Evolutionary conservation across 2,797 vertebrate genomes (phyloP).

Genomic region (Acropternis orthonyx): DNA sequence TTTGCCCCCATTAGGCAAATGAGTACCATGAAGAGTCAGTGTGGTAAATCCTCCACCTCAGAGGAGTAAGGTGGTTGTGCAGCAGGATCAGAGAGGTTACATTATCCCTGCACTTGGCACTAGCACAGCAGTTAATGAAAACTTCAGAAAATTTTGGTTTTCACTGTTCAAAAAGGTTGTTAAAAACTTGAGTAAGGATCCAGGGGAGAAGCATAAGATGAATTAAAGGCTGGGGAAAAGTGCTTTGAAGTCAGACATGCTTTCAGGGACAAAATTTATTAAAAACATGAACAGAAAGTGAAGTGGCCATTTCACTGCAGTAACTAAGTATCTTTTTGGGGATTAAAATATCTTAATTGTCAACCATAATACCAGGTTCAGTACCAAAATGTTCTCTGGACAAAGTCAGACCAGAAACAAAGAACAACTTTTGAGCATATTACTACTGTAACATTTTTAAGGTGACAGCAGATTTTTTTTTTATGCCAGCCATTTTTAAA

Average conservation of each 20-base stretch:
- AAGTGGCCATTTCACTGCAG: not conserved
- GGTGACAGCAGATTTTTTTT: not conserved
- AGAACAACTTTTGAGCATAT: not conserved
- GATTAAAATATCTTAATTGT: not conserved
- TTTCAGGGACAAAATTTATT: not conserved
- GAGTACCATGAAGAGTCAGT: fast-evolving
- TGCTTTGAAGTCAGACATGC: not conserved
- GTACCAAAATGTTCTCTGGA: not conserved
- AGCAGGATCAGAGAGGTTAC: not conserved
- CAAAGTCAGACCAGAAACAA: not conserved
- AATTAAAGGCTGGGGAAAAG: not conserved
- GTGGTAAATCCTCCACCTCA: not conserved
- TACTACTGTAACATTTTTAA: not conserved
- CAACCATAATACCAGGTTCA: not conserved
- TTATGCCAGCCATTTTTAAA: not conserved
- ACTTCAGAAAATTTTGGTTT: not conserved
- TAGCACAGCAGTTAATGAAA: fast-evolving
- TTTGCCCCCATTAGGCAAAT: not conserved
- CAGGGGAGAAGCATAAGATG: not conserved
- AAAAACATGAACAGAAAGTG: not conserved
- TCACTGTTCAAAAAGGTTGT: not conserved
- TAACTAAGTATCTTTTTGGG: not conserved
- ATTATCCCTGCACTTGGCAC: fast-evolving
- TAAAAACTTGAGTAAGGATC: not conserved
- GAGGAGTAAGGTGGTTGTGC: not conserved